Evolutionary conservation across 2,113 vertebrate species (phyloP).

Genomic region (Poecilia latipinna): DNA sequence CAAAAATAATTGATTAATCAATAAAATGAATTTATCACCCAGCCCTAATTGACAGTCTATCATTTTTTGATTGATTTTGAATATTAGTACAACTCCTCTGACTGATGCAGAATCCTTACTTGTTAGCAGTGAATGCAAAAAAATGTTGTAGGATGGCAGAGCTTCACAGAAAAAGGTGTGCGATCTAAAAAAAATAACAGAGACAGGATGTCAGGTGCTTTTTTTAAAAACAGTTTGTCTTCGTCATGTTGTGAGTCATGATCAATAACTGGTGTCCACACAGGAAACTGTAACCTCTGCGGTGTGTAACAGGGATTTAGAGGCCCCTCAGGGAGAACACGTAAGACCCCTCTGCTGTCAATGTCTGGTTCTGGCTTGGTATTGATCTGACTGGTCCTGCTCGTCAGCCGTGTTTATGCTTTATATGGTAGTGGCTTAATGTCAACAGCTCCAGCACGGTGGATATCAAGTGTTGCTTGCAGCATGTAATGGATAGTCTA

Average conservation of each 20-base stretch:
- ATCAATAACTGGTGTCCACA: slow-evolving; percentile 65
- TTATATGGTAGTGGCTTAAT: slow-evolving; percentile 16
- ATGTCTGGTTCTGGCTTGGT: slow-evolving; percentile 6
- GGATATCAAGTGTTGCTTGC: not conserved
- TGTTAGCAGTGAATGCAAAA: no score
- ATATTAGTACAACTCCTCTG: no score
- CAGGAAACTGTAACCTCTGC: slow-evolving; percentile 65
- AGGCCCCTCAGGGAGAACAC: slow-evolving; percentile 65
- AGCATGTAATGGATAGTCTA: not conserved
- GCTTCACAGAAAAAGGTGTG: no score
- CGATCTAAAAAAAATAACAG: no score
- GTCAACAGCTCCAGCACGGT: not conserved
- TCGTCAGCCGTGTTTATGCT: slow-evolving; percentile 1
- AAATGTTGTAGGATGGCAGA: no score
- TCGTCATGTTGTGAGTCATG: slow-evolving; percentile 10
- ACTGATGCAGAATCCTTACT: no score
- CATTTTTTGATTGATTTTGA: no score
- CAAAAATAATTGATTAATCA: no score
- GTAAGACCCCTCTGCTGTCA: slow-evolving; percentile 71
- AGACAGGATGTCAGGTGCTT: not conserved
- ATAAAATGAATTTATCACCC: no score
- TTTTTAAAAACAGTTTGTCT: not conserved
- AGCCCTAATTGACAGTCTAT: no score
- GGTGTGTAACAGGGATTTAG: slow-evolving; percentile 58
- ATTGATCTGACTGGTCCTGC: slow-evolving; percentile 4